phyloP scores from a whole-genome alignment of 1,140 invertebrate species.

The Agrypnia vestita region DNA sequence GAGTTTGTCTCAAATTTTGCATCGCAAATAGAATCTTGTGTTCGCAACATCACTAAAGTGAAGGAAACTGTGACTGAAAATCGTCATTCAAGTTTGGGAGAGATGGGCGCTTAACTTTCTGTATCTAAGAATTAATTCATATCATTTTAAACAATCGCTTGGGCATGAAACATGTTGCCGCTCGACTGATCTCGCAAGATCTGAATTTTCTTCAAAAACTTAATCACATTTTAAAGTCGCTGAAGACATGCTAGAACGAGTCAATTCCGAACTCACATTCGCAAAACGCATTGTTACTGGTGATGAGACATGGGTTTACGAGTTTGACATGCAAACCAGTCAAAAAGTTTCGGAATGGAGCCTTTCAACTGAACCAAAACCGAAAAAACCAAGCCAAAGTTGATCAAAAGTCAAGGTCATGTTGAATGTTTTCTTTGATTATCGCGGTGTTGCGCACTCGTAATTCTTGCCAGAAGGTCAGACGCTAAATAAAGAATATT shows the following conservation, averaged over 20 bases:
- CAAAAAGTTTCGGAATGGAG: constrained; percentile 61
- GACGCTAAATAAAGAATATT: constrained; percentile 2
- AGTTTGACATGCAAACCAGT: constrained; percentile 3
- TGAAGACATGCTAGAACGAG: not conserved
- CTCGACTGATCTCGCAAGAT: not conserved
- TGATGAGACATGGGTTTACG: constrained; percentile 1
- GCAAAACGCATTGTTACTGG: not conserved
- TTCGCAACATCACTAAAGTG: too few relatives aligned
- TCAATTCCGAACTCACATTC: not conserved
- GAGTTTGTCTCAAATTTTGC: too few relatives aligned
- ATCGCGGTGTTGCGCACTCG: constrained; percentile 61
- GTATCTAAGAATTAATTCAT: too few relatives aligned
- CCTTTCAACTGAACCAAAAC: constrained; percentile 38
- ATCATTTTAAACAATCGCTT: too few relatives aligned
- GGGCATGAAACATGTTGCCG: too few relatives aligned
- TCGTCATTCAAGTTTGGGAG: too few relatives aligned
- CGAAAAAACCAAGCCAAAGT: constrained; percentile 61
- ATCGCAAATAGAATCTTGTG: too few relatives aligned
- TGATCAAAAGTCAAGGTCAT: constrained; percentile 63
- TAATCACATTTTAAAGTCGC: not conserved
- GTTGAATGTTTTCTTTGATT: constrained; percentile 64
- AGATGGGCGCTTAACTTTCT: too few relatives aligned
- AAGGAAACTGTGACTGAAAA: too few relatives aligned
- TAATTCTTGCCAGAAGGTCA: constrained; percentile 62
- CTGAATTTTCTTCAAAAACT: not conserved